Evolutionary conservation across 2,888 invertebrate species (phyloP).

Genomic region (Diplazon laetatorius): DNA sequence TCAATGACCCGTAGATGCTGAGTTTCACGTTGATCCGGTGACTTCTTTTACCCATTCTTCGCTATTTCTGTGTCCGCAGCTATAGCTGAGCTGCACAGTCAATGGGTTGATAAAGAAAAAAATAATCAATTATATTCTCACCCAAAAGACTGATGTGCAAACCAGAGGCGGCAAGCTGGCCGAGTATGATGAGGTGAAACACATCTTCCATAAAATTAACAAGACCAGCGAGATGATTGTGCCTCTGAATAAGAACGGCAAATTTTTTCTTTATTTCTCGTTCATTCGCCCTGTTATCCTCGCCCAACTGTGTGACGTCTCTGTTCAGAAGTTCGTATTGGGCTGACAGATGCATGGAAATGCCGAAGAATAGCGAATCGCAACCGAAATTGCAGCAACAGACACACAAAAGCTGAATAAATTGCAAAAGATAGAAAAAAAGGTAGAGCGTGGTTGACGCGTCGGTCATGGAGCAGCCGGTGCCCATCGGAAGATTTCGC

Average conservation of each 20-base stretch:
- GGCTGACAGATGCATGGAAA: conserved; percentile 61
- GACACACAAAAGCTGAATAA: conserved; percentile 32
- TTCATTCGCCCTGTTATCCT: background rate
- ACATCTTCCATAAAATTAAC: conserved; percentile 25
- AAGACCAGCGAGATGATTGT: conserved; percentile 15
- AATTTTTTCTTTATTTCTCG: background rate
- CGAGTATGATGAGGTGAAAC: conserved; percentile 33
- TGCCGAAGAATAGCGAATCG: conserved; percentile 49
- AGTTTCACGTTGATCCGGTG: no score
- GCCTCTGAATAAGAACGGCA: background rate
- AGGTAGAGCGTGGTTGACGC: conserved; percentile 25
- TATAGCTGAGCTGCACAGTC: no score
- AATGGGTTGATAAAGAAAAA: no score
- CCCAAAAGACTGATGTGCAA: conserved; percentile 31
- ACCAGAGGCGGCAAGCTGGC: conserved; percentile 16
- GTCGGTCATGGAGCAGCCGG: conserved; percentile 48
- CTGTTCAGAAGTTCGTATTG: conserved; percentile 52
- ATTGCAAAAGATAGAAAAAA: conserved; percentile 31
- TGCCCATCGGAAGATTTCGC: conserved; percentile 49
- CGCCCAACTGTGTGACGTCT: conserved; percentile 10
- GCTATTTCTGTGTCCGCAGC: no score
- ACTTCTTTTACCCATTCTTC: no score
- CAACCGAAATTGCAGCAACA: conserved; percentile 39
- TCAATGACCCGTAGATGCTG: no score
- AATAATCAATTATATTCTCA: background rate